phyloP scores from a whole-genome alignment of 2,888 invertebrate species.

The Seira ritae region DNA sequence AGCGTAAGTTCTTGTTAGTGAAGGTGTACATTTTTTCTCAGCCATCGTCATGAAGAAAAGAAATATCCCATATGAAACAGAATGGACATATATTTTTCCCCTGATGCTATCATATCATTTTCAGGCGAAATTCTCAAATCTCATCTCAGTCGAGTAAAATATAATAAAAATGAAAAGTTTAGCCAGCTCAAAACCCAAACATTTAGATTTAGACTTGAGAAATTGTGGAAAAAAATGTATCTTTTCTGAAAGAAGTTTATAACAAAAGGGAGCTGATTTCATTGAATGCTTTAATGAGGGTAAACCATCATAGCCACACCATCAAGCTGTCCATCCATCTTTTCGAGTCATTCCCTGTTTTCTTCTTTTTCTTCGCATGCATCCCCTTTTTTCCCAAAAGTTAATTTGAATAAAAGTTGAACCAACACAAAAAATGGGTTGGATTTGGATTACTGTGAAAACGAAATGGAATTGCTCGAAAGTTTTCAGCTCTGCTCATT shows the following conservation, averaged over 20 bases:
- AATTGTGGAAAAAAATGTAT: constrained; percentile 33
- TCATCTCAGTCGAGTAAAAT: no score
- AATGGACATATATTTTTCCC: neutral
- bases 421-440: neutral
- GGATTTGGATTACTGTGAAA: neutral
- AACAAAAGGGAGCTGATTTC: constrained; percentile 53
- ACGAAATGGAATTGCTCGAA: constrained; percentile 1
- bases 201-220: neutral
- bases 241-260: neutral
- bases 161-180: no score
- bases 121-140: no score
- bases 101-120: neutral
- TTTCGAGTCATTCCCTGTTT: constrained; percentile 26
- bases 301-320: constrained; percentile 62
- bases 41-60: neutral
- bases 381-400: constrained; percentile 1
- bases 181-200: no score
- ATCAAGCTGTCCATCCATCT: constrained; percentile 48
- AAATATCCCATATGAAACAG: no score
- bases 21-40: constrained; percentile 22
- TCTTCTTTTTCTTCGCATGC: constrained; percentile 21
- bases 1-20: constrained; percentile 46
- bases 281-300: constrained; percentile 60
- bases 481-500: neutral
- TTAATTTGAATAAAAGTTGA: constrained; percentile 13